phyloP scores from a whole-genome alignment of 2,888 invertebrate species.

The Pelosia muscerda region DNA sequence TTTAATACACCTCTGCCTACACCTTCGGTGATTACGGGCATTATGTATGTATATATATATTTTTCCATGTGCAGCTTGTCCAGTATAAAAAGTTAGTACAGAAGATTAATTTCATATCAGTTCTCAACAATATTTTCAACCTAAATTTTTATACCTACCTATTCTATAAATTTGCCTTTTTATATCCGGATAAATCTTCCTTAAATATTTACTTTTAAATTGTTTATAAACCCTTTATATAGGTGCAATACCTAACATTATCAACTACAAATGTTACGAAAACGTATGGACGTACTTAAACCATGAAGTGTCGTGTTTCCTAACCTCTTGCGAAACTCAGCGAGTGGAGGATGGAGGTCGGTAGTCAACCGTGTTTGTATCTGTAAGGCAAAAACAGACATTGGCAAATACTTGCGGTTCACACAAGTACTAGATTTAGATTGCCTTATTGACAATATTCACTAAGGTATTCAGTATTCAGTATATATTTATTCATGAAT shows the following conservation, averaged over 20 bases:
- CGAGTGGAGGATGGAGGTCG: slow-evolving; percentile 36
- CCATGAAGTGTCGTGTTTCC: slow-evolving; percentile 32
- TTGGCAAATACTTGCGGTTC: slow-evolving; percentile 25
- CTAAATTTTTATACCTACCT: too few relatives aligned
- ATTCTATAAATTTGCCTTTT: background rate
- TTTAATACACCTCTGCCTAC: too few relatives aligned
- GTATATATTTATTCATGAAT: background rate
- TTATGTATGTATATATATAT: too few relatives aligned
- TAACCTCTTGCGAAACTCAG: slow-evolving; percentile 41
- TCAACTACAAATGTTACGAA: slow-evolving; percentile 30
- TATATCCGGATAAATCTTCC: background rate
- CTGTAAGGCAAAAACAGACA: slow-evolving; percentile 20
- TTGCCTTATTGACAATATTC: background rate
- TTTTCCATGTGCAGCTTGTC: too few relatives aligned
- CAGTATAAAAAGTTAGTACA: too few relatives aligned
- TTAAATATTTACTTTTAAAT: background rate
- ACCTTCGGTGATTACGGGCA: too few relatives aligned
- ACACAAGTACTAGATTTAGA: background rate
- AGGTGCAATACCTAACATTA: slow-evolving; percentile 10
- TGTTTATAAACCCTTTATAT: background rate
- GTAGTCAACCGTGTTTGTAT: slow-evolving; percentile 11
- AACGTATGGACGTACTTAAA: slow-evolving; percentile 17
- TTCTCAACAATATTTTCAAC: too few relatives aligned
- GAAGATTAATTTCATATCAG: too few relatives aligned
- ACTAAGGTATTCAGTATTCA: background rate